phyloP scores from a whole-genome alignment of 2,888 invertebrate genomes.

The Agyllia agylla region DNA sequence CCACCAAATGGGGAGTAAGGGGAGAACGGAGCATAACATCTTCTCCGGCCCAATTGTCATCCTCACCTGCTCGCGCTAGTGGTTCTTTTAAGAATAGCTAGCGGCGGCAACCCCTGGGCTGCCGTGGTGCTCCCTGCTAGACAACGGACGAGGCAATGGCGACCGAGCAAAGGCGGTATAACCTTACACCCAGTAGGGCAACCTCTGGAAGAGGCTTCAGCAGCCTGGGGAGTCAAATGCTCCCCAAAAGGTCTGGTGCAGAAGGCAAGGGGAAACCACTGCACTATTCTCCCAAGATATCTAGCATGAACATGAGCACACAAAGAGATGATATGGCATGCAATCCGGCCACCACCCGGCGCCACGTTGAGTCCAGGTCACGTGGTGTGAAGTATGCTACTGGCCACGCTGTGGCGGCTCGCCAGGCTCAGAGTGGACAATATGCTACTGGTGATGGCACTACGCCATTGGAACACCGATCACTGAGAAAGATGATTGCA shows the following conservation, averaged over 20 bases:
- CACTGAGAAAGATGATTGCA: not conserved
- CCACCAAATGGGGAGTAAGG: not conserved
- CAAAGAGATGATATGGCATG: conserved; percentile 15
- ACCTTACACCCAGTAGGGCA: too few species aligned
- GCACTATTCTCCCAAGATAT: conserved; percentile 23
- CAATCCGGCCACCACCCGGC: conserved; percentile 48
- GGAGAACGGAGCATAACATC: conserved; percentile 2
- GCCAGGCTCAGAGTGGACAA: conserved; percentile 18
- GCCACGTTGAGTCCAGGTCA: conserved; percentile 51
- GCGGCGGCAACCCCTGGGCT: not conserved
- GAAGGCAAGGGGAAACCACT: conserved; percentile 16
- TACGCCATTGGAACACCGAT: not conserved
- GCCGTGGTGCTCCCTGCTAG: not conserved
- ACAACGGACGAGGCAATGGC: too few species aligned
- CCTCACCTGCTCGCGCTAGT: conserved; percentile 26
- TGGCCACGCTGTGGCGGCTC: conserved; percentile 41
- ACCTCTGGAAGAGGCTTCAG: too few species aligned
- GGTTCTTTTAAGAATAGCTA: conserved; percentile 2
- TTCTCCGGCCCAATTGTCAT: not conserved
- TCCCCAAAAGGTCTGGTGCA: not conserved
- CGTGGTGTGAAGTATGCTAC: conserved; percentile 72
- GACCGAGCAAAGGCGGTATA: too few species aligned
- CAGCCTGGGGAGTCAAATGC: too few species aligned
- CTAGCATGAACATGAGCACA: not conserved
- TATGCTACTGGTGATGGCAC: conserved; percentile 4